These are phyloP conservation scores for Coregonus suidteri DNA, from an alignment of 2,797 vertebrate species.

Conservation along the genomic window DNA sequence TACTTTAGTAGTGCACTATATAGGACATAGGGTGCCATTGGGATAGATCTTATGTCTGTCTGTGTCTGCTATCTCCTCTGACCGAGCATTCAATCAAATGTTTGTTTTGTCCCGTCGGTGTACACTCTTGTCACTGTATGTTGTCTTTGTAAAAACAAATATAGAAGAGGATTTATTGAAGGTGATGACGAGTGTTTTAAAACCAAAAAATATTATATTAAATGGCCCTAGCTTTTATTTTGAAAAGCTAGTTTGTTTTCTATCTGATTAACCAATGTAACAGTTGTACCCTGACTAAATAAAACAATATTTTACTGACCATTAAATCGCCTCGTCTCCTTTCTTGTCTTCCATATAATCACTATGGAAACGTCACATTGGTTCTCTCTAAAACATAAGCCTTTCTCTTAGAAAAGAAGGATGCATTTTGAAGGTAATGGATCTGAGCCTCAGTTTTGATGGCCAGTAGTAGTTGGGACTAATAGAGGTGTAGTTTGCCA, in stretches of 20 bases:
- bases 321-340: slow-evolving; percentile 14
- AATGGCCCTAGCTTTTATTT: slow-evolving; percentile 94
- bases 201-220: slow-evolving; percentile 66
- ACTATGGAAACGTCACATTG: background rate
- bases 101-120: slow-evolving; percentile 38
- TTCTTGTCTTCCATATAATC: background rate
- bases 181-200: slow-evolving; percentile 69
- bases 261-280: slow-evolving; percentile 89
- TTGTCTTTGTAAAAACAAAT: slow-evolving; percentile 67
- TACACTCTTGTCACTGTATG: slow-evolving; percentile 57
- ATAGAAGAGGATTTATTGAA: slow-evolving; percentile 79
- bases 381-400: background rate
- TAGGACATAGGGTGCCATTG: too few species aligned
- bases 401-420: background rate
- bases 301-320: slow-evolving; percentile 76
- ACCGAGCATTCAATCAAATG: slow-evolving; percentile 57
- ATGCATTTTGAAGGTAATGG: background rate
- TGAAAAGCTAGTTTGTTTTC: slow-evolving; percentile 93
- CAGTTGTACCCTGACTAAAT: slow-evolving; percentile 76
- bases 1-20: background rate
- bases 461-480: background rate
- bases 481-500: background rate
- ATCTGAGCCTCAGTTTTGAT: background rate
- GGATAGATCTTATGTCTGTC: slow-evolving; percentile 10
- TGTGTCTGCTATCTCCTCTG: slow-evolving; percentile 46